Evolutionary conservation across 2,888 invertebrate species (phyloP).

Genomic region (Atethmia centrago): DNA sequence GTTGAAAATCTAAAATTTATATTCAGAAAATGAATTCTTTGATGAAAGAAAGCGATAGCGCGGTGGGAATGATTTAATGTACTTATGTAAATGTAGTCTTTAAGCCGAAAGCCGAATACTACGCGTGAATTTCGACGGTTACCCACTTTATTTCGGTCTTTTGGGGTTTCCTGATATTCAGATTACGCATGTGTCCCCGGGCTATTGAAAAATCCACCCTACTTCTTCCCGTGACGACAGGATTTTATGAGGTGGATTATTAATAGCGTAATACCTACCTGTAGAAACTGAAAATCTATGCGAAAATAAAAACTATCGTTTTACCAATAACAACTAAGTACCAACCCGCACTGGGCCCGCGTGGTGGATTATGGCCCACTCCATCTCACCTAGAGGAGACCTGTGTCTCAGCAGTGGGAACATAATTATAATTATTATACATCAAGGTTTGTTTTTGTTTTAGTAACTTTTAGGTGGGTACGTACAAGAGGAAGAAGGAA

Average conservation of each 20-base stretch:
- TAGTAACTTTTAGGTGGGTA: neutral
- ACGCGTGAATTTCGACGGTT: conserved; percentile 55
- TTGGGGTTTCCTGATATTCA: conserved; percentile 47
- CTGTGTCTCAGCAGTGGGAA: too few relatives aligned
- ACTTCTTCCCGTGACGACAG: neutral
- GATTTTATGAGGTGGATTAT: conserved; percentile 10
- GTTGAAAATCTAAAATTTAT: conserved; percentile 86
- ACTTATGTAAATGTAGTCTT: conserved; percentile 58
- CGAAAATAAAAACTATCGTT: neutral
- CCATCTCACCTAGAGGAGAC: too few relatives aligned
- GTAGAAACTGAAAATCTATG: neutral
- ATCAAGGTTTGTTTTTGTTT: neutral
- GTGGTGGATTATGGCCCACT: too few relatives aligned
- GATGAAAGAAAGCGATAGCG: conserved; percentile 64
- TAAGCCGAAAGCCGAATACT: conserved; percentile 43
- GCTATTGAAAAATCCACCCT: conserved; percentile 17
- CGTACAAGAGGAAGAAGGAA: neutral
- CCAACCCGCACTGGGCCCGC: too few relatives aligned
- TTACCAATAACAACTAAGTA: neutral
- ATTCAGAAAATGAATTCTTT: conserved; percentile 81
- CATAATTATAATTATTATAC: too few relatives aligned
- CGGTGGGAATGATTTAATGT: conserved; percentile 65
- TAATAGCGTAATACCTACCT: neutral
- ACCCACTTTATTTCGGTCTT: conserved; percentile 48
- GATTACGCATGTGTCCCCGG: conserved; percentile 40